Conservation (phyloP, 1,140 invertebrate species). For the Probaryconus sp. region DNA sequence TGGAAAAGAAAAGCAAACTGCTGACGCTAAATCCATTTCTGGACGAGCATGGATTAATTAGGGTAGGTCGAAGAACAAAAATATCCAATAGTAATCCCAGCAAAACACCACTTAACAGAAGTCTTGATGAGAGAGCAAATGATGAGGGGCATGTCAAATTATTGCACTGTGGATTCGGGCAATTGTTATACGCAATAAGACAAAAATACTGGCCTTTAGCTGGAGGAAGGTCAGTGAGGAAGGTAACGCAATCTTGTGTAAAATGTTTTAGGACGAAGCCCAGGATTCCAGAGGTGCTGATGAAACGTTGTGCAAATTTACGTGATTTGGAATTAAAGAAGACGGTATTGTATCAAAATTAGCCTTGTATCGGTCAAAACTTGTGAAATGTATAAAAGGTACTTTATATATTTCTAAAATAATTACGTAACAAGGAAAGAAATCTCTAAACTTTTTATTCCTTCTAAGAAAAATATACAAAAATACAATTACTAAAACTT, state of each 20-base stretch:
- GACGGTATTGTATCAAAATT: no score
- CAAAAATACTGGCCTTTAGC: slow-evolving; percentile 66
- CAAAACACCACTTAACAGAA: slow-evolving; percentile 25
- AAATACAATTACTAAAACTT: no score
- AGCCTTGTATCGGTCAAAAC: no score
- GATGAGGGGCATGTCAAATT: slow-evolving; percentile 59
- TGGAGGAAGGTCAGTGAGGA: slow-evolving; percentile 41
- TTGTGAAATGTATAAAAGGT: no score
- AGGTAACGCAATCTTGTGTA: slow-evolving; percentile 54
- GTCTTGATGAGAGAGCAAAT: slow-evolving; percentile 56
- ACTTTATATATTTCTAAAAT: no score
- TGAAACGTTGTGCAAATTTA: no score
- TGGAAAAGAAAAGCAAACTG: no score
- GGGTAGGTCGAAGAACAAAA: slow-evolving; percentile 60
- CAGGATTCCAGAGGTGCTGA: slow-evolving; percentile 55
- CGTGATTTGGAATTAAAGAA: no score
- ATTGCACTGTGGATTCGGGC: slow-evolving; percentile 64
- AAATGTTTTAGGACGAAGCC: slow-evolving; percentile 43
- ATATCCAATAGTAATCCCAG: slow-evolving; percentile 56
- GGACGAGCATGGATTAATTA: slow-evolving; percentile 58
- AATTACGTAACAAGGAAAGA: no score
- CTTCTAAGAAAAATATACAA: no score
- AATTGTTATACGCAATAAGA: slow-evolving; percentile 59
- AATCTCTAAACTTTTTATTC: no score
- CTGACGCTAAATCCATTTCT: slow-evolving; percentile 47